Conservation (phyloP, 2,797 vertebrate genomes). For the Cynodonichthys magdalenae region DNA sequence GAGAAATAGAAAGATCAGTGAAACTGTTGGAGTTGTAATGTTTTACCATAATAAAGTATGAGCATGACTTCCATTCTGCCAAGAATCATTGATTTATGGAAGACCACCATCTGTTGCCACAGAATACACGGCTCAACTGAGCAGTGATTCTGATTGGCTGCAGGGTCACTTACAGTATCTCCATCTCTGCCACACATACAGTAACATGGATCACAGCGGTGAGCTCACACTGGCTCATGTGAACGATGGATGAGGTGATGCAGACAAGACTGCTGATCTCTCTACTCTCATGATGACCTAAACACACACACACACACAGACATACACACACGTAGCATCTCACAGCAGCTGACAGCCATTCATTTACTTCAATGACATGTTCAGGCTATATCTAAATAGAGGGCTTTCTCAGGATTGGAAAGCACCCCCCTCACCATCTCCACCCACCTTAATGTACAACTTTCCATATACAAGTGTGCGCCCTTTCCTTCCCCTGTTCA, state of each 20-base stretch:
- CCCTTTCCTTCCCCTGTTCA: conserved; percentile 6
- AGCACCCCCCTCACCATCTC: neutral
- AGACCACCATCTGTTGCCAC: conserved; percentile 72
- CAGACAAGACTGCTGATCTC: conserved; percentile 62
- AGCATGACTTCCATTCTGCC: conserved; percentile 59
- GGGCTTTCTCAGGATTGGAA: conserved; percentile 60
- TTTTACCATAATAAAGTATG: conserved; percentile 40
- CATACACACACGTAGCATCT: conserved; percentile 28
- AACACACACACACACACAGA: conserved; percentile 30
- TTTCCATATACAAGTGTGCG: conserved; percentile 4
- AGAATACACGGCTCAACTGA: conserved; percentile 64
- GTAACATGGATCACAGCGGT: conserved; percentile 45
- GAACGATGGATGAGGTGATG: conserved; percentile 77
- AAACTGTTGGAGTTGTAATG: conserved; percentile 62
- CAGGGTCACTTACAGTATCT: conserved; percentile 52
- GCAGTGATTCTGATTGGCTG: conserved; percentile 59
- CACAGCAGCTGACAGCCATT: conserved; percentile 71
- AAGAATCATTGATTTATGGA: conserved; percentile 72
- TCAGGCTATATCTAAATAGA: conserved; percentile 67
- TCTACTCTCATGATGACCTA: conserved; percentile 62
- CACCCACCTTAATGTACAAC: neutral
- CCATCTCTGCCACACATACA: conserved; percentile 15
- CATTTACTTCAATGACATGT: conserved; percentile 67
- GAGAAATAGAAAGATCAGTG: conserved; percentile 14
- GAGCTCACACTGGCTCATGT: conserved; percentile 59